Percentiles rank a stretch among this genome's conserved stretches.
phyloP scores from a whole-genome alignment of 2,113 vertebrate genomes.

The Zingel zingel region DNA sequence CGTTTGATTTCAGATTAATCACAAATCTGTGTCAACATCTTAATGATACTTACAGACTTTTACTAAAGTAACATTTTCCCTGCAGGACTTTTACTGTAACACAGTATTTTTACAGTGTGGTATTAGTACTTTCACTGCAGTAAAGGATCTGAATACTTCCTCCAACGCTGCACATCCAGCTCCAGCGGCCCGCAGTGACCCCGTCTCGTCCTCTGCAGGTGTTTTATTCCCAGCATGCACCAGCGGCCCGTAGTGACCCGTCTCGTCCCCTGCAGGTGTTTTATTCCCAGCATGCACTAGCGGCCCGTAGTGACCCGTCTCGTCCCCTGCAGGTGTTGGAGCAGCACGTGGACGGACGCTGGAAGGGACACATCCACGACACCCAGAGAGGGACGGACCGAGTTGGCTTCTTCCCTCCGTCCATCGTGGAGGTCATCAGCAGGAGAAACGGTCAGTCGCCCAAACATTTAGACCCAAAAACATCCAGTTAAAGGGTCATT shows the following conservation, averaged over 20 bases:
- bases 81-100: no score
- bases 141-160: no score
- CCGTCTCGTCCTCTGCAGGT: slow-evolving; percentile 81
- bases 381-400: slow-evolving; percentile 90
- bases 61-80: no score
- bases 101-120: no score
- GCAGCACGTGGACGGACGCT: slow-evolving; percentile 93
- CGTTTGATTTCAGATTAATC: no score
- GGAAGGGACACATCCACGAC: slow-evolving; percentile 97
- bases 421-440: slow-evolving; percentile 96
- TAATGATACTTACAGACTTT: no score
- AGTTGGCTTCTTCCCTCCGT: slow-evolving; percentile 93
- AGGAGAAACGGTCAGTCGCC: slow-evolving; percentile 86
- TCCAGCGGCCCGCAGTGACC: not conserved
- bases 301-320: not conserved
- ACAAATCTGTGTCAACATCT: no score
- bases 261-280: slow-evolving; percentile 85
- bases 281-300: not conserved
- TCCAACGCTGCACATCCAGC: no score
- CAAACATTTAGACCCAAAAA: not conserved
- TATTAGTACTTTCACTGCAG: no score
- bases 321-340: slow-evolving; percentile 89
- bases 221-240: not conserved
- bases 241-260: not conserved
- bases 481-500: no score